Conservation (phyloP, 2,113 vertebrate genomes). For the Perccottus glenii region DNA sequence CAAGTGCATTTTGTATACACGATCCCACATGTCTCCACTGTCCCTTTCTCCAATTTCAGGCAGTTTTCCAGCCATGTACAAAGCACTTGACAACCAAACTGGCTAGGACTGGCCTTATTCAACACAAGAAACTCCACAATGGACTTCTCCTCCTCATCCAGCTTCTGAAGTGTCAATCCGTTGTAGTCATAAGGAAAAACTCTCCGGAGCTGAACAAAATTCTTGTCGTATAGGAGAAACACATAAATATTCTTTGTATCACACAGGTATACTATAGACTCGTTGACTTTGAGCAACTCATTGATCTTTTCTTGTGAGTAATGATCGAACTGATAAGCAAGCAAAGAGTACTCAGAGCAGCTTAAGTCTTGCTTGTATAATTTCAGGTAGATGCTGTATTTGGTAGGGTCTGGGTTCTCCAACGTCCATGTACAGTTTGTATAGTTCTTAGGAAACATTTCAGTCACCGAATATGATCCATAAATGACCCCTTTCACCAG, state of each 20-base stretch:
- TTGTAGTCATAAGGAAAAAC: constrained; percentile 91
- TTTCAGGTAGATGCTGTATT: constrained; percentile 99
- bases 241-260: constrained; percentile 94
- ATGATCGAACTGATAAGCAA: constrained; percentile 99
- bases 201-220: constrained; percentile 97
- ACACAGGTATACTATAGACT: constrained; percentile 98
- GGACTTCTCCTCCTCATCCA: constrained; percentile 94
- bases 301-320: constrained; percentile 99
- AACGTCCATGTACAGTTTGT: constrained; percentile 99
- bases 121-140: constrained; percentile 98
- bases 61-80: constrained; percentile 99
- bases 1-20: constrained; percentile 99
- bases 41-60: constrained; percentile 94
- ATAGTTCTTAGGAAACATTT: constrained; percentile 99
- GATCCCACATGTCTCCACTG: constrained; percentile 94
- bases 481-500: constrained; percentile 99
- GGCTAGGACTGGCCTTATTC: constrained; percentile 98
- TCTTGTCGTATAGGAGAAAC: constrained; percentile 99
- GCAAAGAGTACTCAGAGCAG: constrained; percentile 96
- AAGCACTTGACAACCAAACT: constrained; percentile 97
- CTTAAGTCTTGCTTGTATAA: constrained; percentile 98
- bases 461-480: constrained; percentile 99
- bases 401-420: constrained; percentile 99
- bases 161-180: constrained; percentile 90
- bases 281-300: constrained; percentile 94